Evolutionary conservation across 35 echinoderm and acorn worm genomes (phyloP), one percentile per base, ranked within the genome.

Genomic region (Apostichopus japonicus): DNA sequence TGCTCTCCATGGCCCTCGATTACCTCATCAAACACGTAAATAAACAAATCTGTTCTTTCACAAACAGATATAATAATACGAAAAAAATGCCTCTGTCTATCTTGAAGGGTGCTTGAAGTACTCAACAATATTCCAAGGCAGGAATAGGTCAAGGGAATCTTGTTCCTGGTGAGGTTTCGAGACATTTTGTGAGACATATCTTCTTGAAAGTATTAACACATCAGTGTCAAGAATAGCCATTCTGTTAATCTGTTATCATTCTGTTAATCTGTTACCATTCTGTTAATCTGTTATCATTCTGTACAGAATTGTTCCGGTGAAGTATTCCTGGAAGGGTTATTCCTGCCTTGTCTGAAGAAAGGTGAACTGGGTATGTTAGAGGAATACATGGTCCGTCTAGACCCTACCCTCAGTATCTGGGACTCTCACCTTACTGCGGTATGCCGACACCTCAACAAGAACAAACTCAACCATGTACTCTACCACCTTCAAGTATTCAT

Each of bases 401-500:
- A 99, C 70, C 93, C 97, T 24, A 92, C 91, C 23, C 55, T 96
- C 14, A 83, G 76, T 23, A 83, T 73, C 73, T 99, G 97, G 97
- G 79, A 91, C 65, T 53, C 63, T 5, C 95, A 96, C 84, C 95
- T 99, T 4, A 99, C 95, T 7, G 90, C 95, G 11, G 76, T 93
- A 23, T 99, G 97, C 67, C 91, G 92, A 19, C 91, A 99, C 73
- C 88, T 99, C 6, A 96, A 94, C 79, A 90, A 88, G 8, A 80
- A 96, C 44, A 90, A 88, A 56, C 92, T 90, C 54, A 76, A 65
- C 56, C 97, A 96, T 92, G 95, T 99, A 27, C 94, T 99, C 17
- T 99, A 99, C 71, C 88, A 96, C 27, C 51, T 96, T 16, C 97
- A 99, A 92, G 90, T 99, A 21, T 99, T 96, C 77, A 99, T 99